Evolutionary conservation across 2,797 vertebrate species (phyloP).

Genomic region (Typhlichthys eigenmanni): DNA sequence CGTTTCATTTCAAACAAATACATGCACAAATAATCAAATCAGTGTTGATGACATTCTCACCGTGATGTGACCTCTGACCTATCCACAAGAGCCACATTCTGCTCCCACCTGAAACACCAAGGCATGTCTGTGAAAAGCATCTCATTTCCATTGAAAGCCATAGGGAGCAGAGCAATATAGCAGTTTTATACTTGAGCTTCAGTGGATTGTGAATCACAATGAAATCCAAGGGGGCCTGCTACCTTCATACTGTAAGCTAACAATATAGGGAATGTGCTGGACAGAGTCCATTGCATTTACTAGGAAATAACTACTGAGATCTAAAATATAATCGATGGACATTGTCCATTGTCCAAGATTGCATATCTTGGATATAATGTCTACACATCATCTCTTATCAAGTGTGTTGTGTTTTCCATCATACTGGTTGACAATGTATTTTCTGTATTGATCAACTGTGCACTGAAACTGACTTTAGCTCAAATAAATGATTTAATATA

Average conservation of each 20-base stretch:
- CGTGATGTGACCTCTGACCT: slow-evolving; percentile 38
- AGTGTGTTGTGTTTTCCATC: background rate
- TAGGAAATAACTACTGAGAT: slow-evolving; percentile 23
- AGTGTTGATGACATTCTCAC: slow-evolving; percentile 21
- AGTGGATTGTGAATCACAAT: slow-evolving; percentile 57
- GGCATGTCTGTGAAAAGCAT: slow-evolving; percentile 57
- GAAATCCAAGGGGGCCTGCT: slow-evolving; percentile 36
- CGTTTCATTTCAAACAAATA: slow-evolving; percentile 11
- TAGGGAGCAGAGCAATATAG: slow-evolving; percentile 58
- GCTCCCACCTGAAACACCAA: slow-evolving; percentile 38
- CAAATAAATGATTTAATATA: background rate
- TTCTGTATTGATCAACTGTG: background rate
- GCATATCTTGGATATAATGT: background rate
- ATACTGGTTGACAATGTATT: background rate
- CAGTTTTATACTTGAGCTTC: slow-evolving; percentile 42
- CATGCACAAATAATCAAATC: slow-evolving; percentile 19
- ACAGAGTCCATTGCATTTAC: slow-evolving; percentile 35
- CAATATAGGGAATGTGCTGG: slow-evolving; percentile 44
- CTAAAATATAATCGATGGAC: slow-evolving; percentile 10
- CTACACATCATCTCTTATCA: background rate
- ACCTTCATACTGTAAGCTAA: slow-evolving; percentile 21
- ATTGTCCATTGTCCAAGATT: slow-evolving; percentile 24
- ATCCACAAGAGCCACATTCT: slow-evolving; percentile 51
- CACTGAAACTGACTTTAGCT: background rate
- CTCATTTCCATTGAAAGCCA: slow-evolving; percentile 52